phyloP scores from a whole-genome alignment of 35 echinoderm and acorn worm genomes.

The Apostichopus californicus region DNA sequence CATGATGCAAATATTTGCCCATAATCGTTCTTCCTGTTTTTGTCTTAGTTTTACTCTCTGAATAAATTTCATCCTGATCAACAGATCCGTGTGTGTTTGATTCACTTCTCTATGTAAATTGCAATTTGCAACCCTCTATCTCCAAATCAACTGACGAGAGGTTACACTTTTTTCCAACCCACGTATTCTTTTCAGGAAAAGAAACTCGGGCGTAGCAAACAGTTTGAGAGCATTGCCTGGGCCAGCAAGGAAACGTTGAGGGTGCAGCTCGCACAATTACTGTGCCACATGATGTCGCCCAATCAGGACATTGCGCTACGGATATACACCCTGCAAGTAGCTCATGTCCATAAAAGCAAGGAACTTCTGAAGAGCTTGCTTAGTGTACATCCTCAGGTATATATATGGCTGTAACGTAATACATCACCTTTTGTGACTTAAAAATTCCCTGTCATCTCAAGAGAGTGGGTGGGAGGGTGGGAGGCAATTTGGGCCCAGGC shows the following conservation, averaged over 20 bases:
- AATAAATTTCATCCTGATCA: too few species aligned
- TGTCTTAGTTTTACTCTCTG: too few species aligned
- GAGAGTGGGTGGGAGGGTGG: background rate
- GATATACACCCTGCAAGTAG: slow-evolving; percentile 74
- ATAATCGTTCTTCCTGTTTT: too few species aligned
- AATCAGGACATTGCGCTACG: slow-evolving; percentile 63
- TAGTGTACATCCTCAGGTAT: slow-evolving; percentile 41
- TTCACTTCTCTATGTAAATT: too few species aligned
- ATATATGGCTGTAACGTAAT: background rate
- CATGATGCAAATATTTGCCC: too few species aligned
- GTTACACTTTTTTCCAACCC: too few species aligned
- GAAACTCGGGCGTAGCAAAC: slow-evolving; percentile 61
- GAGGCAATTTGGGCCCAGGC: background rate
- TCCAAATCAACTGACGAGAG: too few species aligned
- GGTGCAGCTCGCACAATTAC: slow-evolving; percentile 75
- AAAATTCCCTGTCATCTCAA: background rate
- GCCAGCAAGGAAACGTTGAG: slow-evolving; percentile 78
- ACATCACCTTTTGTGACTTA: background rate
- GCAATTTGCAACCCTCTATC: too few species aligned
- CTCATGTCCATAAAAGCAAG: slow-evolving; percentile 71
- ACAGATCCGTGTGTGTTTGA: too few species aligned
- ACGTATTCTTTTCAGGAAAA: slow-evolving; percentile 63
- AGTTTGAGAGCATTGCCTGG: slow-evolving; percentile 88
- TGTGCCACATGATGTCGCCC: slow-evolving; percentile 98
- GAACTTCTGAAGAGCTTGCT: slow-evolving; percentile 79